Base-by-base conservation (phyloP, 2,888 invertebrate genomes). In the Pollenia griseotomentosa region DNA sequence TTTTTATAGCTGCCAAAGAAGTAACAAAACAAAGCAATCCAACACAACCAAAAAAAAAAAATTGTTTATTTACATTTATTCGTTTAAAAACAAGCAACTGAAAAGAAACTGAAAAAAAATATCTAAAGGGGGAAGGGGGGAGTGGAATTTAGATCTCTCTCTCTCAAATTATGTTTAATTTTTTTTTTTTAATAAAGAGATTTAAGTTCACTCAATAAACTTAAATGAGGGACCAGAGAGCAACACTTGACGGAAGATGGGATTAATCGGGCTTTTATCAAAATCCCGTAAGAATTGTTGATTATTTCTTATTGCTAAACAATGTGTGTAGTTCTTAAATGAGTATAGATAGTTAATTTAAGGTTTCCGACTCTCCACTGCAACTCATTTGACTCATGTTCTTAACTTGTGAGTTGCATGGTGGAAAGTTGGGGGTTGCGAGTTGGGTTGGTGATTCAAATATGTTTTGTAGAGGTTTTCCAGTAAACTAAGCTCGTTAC, bases 1-100 rank as follows among this genome's bases (percentile, higher is more conserved):
- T 57, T 70, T 73, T 3, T 12, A 57, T 59, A 77, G 81, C 83
- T 81, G 80, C 48, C 63, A 77, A 68, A 51, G 74, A n/a, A 53
- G 42, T 73, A 63, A n/a, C 12, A 14, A 5, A 68, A 48, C 42
- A 4, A 42, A 61, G 51, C 9, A 75, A 59, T 0, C 33, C 12
- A 46, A 59, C 51, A 71, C 51, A 71, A 44, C 23, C 55, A 61
- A 16, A 40, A 55, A 48, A 23, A 19, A 19, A 19, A 16, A 33
- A 1, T 53, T 14, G 68, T 74, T 70, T 3, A 12, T 16, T 40
- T 44, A 7, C 16, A 68, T 66, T n/a, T 75, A 51, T 61, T 59
- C 16, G 40, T 61, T 12, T 46, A 19, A 19, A 53, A 6, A 68
- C 51, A 65, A 8, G 10, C 46, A 73, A 9, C 3, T 14, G 19